phyloP scores from a whole-genome alignment of 2,797 vertebrate genomes.

The Natrix natrix region DNA sequence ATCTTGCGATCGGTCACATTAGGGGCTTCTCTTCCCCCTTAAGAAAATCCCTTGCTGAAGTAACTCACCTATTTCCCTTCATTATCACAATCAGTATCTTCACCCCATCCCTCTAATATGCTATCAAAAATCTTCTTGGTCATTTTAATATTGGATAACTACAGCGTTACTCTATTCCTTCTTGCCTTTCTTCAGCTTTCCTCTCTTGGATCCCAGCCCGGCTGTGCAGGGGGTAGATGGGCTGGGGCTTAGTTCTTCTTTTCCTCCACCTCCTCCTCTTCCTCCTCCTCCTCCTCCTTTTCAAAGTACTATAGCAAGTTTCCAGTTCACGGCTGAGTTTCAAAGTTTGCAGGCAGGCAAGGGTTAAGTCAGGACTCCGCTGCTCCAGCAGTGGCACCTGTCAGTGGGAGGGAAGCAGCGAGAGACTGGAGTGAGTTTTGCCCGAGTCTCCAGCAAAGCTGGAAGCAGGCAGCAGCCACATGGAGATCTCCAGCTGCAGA shows the following conservation, averaged over 20 bases:
- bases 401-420: slow-evolving; percentile 29
- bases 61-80: neutral
- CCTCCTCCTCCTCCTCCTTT: neutral
- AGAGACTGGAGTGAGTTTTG: slow-evolving; percentile 44
- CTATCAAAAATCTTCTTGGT: neutral
- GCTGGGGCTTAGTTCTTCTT: neutral
- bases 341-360: slow-evolving; percentile 34
- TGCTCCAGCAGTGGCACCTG: slow-evolving; percentile 43
- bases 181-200: neutral
- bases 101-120: neutral
- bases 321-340: neutral
- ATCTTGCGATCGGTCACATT: neutral
- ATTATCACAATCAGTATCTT: neutral
- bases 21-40: neutral
- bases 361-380: slow-evolving; percentile 42
- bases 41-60: neutral
- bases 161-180: neutral
- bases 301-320: neutral
- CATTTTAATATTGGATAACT: neutral
- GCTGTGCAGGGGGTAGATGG: neutral
- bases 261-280: neutral
- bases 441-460: slow-evolving; percentile 26
- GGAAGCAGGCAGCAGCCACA: slow-evolving; percentile 10
- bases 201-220: neutral
- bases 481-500: slow-evolving; percentile 39